A percentile compares a stretch with the other conserved stretches of the same genome.
Conservation (phyloP, 2,888 invertebrate genomes). For the Holacanthella duospinosa region DNA sequence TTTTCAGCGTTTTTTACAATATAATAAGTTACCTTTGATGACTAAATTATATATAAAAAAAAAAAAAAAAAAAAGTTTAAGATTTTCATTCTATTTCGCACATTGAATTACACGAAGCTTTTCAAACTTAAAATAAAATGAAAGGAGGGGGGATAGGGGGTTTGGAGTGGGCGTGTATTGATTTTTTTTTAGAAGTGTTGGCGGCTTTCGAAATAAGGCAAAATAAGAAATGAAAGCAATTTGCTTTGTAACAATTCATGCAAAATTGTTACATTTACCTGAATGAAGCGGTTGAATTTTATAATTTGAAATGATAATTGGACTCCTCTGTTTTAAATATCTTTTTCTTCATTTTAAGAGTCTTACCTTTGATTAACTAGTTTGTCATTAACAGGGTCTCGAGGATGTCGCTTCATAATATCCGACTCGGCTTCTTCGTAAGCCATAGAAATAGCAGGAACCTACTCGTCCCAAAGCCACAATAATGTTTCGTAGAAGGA, state of each 20-base stretch:
- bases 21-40: too few species aligned
- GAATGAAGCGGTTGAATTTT: not conserved
- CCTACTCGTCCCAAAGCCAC: conserved; percentile 8
- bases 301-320: not conserved
- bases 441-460: conserved; percentile 44
- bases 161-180: too few species aligned
- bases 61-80: not conserved
- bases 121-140: not conserved
- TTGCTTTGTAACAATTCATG: not conserved
- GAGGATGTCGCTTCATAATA: conserved; percentile 62
- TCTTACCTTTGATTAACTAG: conserved; percentile 81
- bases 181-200: too few species aligned
- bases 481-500: not conserved
- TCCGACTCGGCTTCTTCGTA: conserved; percentile 85
- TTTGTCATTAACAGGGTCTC: conserved; percentile 80
- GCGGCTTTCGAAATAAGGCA: too few species aligned
- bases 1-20: not conserved
- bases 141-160: too few species aligned
- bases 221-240: not conserved
- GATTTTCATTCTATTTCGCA: conserved; percentile 4
- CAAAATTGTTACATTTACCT: not conserved
- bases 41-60: too few species aligned
- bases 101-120: not conserved
- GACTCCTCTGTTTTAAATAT: not conserved
- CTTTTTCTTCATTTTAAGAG: not conserved